Evolutionary conservation across 2,113 vertebrate genomes (phyloP).

Genomic region (Bubo scandiacus): DNA sequence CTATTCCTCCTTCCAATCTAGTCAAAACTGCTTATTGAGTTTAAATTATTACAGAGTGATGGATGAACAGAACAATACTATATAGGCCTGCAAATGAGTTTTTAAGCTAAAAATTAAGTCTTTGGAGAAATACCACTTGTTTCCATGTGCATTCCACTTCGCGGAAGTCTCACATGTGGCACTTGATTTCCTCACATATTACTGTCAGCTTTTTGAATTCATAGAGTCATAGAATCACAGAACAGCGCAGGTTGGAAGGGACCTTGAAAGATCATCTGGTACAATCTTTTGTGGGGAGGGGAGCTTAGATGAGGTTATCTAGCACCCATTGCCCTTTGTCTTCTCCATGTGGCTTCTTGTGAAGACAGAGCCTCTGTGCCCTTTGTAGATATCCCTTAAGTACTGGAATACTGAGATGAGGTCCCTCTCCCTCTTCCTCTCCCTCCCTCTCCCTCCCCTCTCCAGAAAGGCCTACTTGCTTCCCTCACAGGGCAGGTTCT

Average conservation of each 20-base stretch:
- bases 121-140: not conserved
- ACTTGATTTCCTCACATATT: not conserved
- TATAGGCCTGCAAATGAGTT: not conserved
- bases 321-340: not conserved
- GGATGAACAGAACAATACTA: not conserved
- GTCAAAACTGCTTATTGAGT: not conserved
- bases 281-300: not conserved
- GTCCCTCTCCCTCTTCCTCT: not conserved
- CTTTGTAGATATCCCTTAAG: not conserved
- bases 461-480: not conserved
- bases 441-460: too few relatives aligned
- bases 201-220: not conserved
- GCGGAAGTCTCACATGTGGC: not conserved
- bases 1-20: not conserved
- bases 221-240: not conserved
- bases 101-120: not conserved
- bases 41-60: not conserved
- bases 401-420: not conserved
- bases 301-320: not conserved
- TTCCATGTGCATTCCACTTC: not conserved
- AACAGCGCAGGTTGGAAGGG: not conserved
- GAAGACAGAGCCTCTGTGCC: not conserved
- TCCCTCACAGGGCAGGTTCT: not conserved
- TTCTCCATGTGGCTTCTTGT: not conserved
- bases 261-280: not conserved